Base-by-base conservation (phyloP, 2,888 invertebrate genomes). In the Ashinkailepas kermadecensis region DNA sequence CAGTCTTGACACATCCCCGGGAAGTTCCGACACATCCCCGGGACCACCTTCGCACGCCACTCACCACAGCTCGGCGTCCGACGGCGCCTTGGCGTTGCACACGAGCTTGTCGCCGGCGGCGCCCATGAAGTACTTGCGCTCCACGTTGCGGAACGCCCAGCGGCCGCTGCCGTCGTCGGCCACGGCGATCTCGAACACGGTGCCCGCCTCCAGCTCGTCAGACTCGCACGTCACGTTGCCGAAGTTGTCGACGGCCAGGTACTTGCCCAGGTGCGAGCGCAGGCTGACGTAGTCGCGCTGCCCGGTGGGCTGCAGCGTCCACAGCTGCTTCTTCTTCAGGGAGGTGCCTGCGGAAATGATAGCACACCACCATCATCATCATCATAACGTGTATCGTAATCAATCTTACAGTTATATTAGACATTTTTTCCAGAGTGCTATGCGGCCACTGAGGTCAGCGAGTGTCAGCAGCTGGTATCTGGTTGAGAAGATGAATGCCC, bases 211-310 rank as follows among this genome's bases (percentile, higher is more conserved):
- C 86, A 93, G 88, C 87, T 96, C 96, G 83, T 95, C 95, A 25
- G 92, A 91, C 88, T 96, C 96, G 89, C 97, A 97, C 83, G 95
- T 95, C 80, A 98, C 96, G 88, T 97, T 97, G 78, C 98, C 97
- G 88, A 96, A 97, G 82, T 95, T 87, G 89, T 97, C 97, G 84
- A 97, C 95, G 21, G 96, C 94, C 86, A 97, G 89, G 88, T 97
- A 97, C 39, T 87, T 85, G 80, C 94, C 95, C 87, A 96, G 90
- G 89, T 97, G 96, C 83, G 96, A 96, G 85, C 93, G 92, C 85
- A 97, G 90, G 88, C 93, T 96, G 87, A 97, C 94, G 88, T 93
- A 90, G 88, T 93, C 90, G 85, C 87, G 89, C 85, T 87, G 87
- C 64, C 85, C 87, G 84, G 86, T 86, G 54, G 88, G 89, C 87